Evolutionary conservation across 2,888 invertebrate genomes (phyloP), one percentile per base, ranked within the genome.

Genomic region (Pinctada fucata): DNA sequence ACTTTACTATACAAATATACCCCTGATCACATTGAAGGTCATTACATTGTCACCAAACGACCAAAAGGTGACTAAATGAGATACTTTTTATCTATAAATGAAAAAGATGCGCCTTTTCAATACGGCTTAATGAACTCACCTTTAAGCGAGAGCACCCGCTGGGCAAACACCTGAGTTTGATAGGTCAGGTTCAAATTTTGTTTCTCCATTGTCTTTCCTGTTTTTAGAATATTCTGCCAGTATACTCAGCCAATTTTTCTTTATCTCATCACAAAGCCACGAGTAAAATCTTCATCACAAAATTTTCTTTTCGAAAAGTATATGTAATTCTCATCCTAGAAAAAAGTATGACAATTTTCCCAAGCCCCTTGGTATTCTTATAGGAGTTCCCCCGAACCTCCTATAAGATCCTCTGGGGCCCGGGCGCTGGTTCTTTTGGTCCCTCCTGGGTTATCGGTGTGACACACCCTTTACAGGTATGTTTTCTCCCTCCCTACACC

Each of bases 131-230:
- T 76, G 73, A 51, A 50, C 85, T 85, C 82, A 87, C 87, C 87
- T 87, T 85, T 86, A 3, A 86, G 80, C 31, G 84, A 84, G 8
- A 83, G 78, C 49, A 86, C 86, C 51, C 86, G 78, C 76, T 86
- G 85, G 16, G 85, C 84, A 76, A 86, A 86, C 72, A 85, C 84
- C 78, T 81, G 78, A 1, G 86, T 86, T 76, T 85, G 85, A 65
- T 85, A 84, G 52, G 86, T 85, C 47, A 85, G 82, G 79, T 86
- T 86, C 78, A 83, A 82, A 80, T 84, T 84, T 51, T 66, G 64
- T 68, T 81, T 81, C 75, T 85, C 83, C 86, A 86, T 86, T 72
- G 68, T 69, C 31, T 49, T 16, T 31, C 47, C 68, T 75, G 48
- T 71, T n/a, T 50, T 67, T 31, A 6, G 58, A 45, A 50, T 72